Conservation (phyloP, 2,888 invertebrate species). For the Catocala nupta region DNA sequence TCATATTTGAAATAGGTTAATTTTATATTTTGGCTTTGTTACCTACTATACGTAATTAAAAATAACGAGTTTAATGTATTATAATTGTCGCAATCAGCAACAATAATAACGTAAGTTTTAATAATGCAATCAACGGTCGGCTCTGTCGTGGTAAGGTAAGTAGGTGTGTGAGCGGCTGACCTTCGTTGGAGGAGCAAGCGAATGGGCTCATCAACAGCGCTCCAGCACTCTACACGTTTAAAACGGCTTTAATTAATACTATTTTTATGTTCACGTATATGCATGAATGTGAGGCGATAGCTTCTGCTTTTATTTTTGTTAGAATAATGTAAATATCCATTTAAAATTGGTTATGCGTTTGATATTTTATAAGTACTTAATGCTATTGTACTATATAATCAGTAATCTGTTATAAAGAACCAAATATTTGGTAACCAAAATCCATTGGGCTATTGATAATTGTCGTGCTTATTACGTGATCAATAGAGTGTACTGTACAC, state of each 20-base stretch:
- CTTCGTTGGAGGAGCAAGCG: conserved; percentile 72
- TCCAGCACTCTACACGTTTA: conserved; percentile 61
- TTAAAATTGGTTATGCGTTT: conserved; percentile 44
- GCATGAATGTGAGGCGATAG: conserved; percentile 34
- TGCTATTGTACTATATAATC: background rate
- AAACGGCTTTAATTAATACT: conserved; percentile 66
- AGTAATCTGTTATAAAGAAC: no score
- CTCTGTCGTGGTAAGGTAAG: conserved; percentile 57
- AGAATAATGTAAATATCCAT: conserved; percentile 46
- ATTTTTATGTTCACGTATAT: conserved; percentile 60
- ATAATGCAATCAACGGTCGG: conserved; percentile 44
- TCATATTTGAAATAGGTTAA: conserved; percentile 13
- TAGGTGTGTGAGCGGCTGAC: conserved; percentile 74
- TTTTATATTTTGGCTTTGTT: conserved; percentile 8
- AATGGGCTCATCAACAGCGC: conserved; percentile 76
- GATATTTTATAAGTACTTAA: conserved; percentile 50
- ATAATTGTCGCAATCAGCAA: conserved; percentile 44
- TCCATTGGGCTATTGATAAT: background rate
- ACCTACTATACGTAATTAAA: conserved; percentile 13
- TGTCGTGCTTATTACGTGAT: background rate
- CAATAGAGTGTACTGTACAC: background rate
- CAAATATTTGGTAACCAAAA: conserved; percentile 24
- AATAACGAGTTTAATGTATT: conserved; percentile 23
- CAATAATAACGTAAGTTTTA: conserved; percentile 39
- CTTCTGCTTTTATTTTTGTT: conserved; percentile 43